Evolutionary conservation across 2,888 invertebrate genomes (phyloP).

Genomic region (Lasioglossum figueresi): DNA sequence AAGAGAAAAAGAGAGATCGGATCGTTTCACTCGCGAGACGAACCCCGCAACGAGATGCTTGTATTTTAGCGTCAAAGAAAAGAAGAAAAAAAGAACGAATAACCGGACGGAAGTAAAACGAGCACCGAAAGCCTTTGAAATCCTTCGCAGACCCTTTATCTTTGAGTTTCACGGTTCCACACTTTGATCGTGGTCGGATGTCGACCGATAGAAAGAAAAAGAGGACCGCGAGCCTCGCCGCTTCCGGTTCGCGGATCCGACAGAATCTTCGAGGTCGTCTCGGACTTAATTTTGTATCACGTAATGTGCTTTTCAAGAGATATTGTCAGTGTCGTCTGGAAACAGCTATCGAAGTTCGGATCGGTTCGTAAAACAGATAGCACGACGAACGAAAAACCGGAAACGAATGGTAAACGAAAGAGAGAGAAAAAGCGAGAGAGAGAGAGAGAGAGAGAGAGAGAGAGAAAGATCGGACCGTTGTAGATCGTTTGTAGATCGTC

Average conservation of each 20-base stretch:
- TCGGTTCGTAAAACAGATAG: constrained; percentile 20
- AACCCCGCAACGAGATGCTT: constrained; percentile 1
- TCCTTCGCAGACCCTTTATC: constrained; percentile 2
- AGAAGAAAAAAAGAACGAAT: constrained; percentile 27
- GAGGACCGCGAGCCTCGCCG: not conserved
- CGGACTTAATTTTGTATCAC: constrained; percentile 44
- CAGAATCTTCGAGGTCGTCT: constrained; percentile 22
- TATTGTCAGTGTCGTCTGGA: constrained; percentile 14
- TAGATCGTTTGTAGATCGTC: constrained; percentile 11
- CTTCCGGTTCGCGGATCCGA: not conserved
- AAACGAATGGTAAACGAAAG: not conserved
- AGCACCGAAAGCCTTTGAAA: constrained; percentile 19
- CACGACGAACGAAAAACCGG: constrained; percentile 2
- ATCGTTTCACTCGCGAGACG: constrained; percentile 18
- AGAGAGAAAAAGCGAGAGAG: not conserved
- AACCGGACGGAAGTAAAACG: constrained; percentile 25
- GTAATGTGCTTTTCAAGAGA: constrained; percentile 48
- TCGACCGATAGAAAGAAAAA: not conserved
- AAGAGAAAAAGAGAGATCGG: not conserved
- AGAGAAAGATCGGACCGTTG: not conserved
- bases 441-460: not conserved
- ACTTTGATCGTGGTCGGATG: constrained; percentile 35
- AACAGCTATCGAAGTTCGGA: constrained; percentile 23
- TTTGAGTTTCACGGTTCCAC: constrained; percentile 35
- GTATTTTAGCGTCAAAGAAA: not conserved